These are phyloP conservation scores for Vombatus ursinus DNA, from an alignment of 2,113 vertebrate genomes.

Conservation along the genomic window DNA sequence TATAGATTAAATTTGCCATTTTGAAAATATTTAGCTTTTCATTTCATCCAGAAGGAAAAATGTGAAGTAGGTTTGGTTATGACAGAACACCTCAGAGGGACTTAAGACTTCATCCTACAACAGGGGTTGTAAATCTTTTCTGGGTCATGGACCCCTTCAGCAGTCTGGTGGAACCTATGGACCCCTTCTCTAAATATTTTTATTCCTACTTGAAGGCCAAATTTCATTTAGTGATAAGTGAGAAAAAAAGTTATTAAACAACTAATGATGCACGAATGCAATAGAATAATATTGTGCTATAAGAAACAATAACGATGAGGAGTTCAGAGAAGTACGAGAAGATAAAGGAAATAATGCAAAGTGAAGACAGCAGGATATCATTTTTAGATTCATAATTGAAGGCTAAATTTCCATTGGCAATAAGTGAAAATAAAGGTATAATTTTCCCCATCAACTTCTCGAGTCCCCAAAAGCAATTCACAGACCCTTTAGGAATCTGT, in stretches of 20 bases:
- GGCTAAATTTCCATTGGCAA: background rate
- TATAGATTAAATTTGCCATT: background rate
- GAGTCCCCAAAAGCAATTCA: background rate
- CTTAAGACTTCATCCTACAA: conserved; percentile 7
- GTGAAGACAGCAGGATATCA: background rate
- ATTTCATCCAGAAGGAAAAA: background rate
- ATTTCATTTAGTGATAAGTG: background rate
- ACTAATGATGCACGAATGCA: background rate
- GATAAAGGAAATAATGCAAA: background rate
- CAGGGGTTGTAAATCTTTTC: background rate
- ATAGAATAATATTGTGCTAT: background rate
- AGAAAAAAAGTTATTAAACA: background rate
- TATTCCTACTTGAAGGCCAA: background rate
- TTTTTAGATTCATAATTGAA: background rate
- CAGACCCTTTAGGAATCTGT: background rate
- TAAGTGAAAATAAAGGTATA: background rate
- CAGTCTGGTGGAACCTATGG: background rate
- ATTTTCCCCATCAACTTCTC: background rate
- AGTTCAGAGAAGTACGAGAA: background rate
- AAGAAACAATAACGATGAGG: background rate
- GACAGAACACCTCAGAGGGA: background rate
- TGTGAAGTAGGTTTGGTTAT: background rate
- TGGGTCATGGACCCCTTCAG: background rate
- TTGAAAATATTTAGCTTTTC: background rate
- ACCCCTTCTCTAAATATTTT: background rate